Conservation (phyloP, 2,797 vertebrate species). For the Hypotaenidia okinawae region DNA sequence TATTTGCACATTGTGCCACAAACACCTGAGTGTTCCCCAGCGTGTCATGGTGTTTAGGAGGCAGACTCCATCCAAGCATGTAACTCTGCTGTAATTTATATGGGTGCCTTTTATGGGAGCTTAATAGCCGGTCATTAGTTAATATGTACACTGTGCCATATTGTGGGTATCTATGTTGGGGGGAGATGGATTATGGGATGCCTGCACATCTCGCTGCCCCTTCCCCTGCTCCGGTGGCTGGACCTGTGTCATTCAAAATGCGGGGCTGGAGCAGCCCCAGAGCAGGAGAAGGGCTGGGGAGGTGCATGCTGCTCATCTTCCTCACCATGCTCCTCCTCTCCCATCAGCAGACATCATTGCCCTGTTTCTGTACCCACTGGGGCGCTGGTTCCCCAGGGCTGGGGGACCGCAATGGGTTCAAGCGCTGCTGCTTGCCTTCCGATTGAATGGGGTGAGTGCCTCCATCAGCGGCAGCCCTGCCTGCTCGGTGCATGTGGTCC, state of each 20-base stretch:
- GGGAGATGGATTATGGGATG: neutral
- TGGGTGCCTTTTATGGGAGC: neutral
- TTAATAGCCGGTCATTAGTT: neutral
- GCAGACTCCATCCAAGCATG: neutral
- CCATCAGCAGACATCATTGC: neutral
- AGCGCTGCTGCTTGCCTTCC: too few relatives aligned
- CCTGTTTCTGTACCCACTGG: neutral
- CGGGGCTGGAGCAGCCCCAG: fast-evolving
- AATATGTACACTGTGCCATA: neutral
- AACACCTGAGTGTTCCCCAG: neutral
- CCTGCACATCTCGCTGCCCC: neutral
- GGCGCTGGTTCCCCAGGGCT: neutral
- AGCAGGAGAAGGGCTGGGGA: neutral
- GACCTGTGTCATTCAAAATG: fast-evolving
- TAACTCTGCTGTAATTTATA: constrained; percentile 41
- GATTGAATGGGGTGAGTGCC: too few relatives aligned
- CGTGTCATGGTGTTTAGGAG: neutral
- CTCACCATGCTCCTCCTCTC: neutral
- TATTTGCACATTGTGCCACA: constrained; percentile 8
- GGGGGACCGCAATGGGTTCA: too few relatives aligned
- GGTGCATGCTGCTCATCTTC: fast-evolving
- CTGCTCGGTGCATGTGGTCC: neutral
- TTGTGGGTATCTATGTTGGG: neutral
- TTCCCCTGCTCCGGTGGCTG: too few relatives aligned
- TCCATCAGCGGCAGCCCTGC: neutral